A percentile compares a stretch with the other conserved stretches of the same genome.
These are phyloP conservation scores for Cyrtonyx montezumae DNA, from an alignment of 2,113 vertebrate species.

Conservation along the genomic window DNA sequence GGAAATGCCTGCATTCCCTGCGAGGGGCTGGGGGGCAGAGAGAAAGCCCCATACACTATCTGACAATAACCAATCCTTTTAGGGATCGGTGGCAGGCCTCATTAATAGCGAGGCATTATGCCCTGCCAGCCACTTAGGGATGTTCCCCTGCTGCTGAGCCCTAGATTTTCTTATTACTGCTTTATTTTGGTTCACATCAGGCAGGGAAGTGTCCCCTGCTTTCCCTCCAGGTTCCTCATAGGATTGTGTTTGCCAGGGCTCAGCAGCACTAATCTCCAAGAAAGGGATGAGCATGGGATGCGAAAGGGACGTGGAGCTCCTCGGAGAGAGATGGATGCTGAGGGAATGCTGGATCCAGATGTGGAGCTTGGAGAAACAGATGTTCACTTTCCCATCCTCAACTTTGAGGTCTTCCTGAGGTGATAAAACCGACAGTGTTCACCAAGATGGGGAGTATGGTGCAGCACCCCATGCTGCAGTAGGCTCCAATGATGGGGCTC, in stretches of 20 bases:
- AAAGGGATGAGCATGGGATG: background rate
- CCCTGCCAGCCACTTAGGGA: background rate
- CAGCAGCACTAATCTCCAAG: fast-evolving
- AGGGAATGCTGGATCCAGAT: background rate
- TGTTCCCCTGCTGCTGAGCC: background rate
- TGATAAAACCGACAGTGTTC: background rate
- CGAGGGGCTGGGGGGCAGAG: background rate
- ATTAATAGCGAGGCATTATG: background rate
- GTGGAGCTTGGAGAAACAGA: background rate
- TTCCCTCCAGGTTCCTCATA: background rate
- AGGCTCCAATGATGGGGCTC: background rate
- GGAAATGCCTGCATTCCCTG: slow-evolving; percentile 15
- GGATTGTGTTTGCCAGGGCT: background rate
- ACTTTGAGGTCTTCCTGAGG: background rate
- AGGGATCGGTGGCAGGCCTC: background rate
- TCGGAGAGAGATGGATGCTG: fast-evolving
- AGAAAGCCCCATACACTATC: background rate
- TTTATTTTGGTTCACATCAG: background rate
- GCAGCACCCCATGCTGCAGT: background rate
- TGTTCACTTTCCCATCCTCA: fast-evolving
- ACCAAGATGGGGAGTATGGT: background rate
- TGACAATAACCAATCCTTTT: background rate
- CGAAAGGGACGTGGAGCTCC: background rate
- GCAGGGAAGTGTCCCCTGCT: background rate
- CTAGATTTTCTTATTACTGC: background rate